Percentiles rank a stretch among this genome's conserved stretches.
These are phyloP conservation scores for Cryptomyrus ogoouensis DNA, from an alignment of 2,113 vertebrate genomes.

Conservation along the genomic window DNA sequence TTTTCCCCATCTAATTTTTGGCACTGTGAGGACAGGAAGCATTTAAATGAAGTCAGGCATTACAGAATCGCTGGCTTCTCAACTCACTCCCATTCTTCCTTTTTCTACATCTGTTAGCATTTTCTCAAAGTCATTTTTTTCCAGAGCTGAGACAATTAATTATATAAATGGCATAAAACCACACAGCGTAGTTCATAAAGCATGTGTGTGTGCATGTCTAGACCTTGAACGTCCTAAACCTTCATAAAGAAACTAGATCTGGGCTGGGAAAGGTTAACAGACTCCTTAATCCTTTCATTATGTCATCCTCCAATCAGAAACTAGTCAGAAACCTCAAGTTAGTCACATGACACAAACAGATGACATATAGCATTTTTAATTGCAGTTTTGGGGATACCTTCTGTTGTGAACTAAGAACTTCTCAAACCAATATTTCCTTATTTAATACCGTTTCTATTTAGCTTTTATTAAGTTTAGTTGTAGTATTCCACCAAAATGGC, in stretches of 20 bases:
- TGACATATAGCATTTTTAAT: neutral
- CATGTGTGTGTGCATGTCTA: neutral
- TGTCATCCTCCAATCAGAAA: neutral
- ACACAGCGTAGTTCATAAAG: neutral
- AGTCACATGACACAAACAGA: neutral
- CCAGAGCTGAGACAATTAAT: neutral
- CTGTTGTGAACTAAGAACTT: neutral
- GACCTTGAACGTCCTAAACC: neutral
- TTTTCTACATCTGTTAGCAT: slow-evolving; percentile 7
- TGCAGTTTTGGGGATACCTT: neutral
- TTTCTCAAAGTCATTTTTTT: slow-evolving; percentile 8
- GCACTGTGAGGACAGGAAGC: slow-evolving; percentile 29
- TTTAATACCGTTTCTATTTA: neutral
- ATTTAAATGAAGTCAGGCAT: slow-evolving; percentile 35
- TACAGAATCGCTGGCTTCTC: slow-evolving; percentile 17
- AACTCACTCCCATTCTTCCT: slow-evolving; percentile 19
- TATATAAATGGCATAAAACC: neutral
- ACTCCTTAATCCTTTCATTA: neutral
- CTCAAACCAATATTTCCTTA: neutral
- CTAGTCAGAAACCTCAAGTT: neutral
- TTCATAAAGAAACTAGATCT: neutral
- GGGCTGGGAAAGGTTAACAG: neutral
- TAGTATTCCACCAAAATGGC: neutral
- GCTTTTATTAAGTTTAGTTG: neutral
- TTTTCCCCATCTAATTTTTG: slow-evolving; percentile 43